Evolutionary conservation across 2,888 invertebrate species (phyloP), one percentile per base, ranked within the genome.

Genomic region (Rhagium mordax): DNA sequence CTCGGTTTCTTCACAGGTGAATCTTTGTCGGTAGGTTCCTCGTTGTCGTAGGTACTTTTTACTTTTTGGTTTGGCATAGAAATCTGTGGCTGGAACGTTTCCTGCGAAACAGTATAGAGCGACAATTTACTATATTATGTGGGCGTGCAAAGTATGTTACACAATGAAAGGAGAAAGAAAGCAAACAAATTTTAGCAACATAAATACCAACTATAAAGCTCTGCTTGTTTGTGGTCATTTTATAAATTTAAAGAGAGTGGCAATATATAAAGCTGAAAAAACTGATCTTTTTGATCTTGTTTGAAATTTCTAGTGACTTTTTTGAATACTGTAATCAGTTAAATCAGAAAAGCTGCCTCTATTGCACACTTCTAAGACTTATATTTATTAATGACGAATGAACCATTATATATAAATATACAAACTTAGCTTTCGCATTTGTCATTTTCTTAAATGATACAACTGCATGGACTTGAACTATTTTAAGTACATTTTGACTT

Each of bases 21-120:
- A 13, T 53, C 65, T 10, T 53, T 16, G 6, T 41, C 74, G 72
- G 74, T 24, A 71, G 70, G 62, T 16, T 61, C 67, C 16, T 66
- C 73, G 49, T 72, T 61, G 16, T 53, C 61, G 16, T 79, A 72
- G 80, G 82, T n/a, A 16, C 80, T 86, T 60, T 80, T 82, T 7
- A 81, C 86, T 79, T 77, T 87, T 85, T 81, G 88, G 84, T 91
- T 91, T 68, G 91, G 91, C 89, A 91, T 89, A 70, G 91, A 89
- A 79, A 91, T 91, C 79, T 89, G 89, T 51, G 91, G 90, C 85
- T 86, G 78, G 2, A 84, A 84, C 65, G 24, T 69, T 74, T 88
- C 87, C 84, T 86, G 84, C 68, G 83, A 78, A 84, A 84, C 80
- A 83, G 83, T 83, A 84, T 81, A 86, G 82, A 85, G 83, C 84